These are phyloP conservation scores for Grapholita molesta DNA, from an alignment of 1,140 invertebrate genomes.

Conservation along the genomic window DNA sequence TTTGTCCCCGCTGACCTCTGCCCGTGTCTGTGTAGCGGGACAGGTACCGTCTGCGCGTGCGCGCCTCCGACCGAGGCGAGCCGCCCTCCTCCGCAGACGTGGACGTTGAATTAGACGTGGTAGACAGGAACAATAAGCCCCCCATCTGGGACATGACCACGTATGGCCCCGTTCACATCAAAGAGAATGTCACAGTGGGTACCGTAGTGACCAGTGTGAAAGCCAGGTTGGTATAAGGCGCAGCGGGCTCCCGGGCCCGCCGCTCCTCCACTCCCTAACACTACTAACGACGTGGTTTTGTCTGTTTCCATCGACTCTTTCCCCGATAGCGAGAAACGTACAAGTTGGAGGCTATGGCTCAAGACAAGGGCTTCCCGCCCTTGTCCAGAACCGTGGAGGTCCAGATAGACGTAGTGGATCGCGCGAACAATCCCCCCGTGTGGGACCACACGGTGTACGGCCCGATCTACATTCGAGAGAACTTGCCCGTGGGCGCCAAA, in stretches of 20 bases:
- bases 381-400: constrained; percentile 96
- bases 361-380: constrained; percentile 96
- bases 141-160: constrained; percentile 95
- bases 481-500: constrained; percentile 96
- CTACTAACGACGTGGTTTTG: constrained; percentile 83
- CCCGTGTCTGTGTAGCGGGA: constrained; percentile 90
- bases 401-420: constrained; percentile 98
- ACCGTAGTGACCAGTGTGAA: constrained; percentile 97
- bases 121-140: constrained; percentile 98
- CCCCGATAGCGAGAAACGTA: constrained; percentile 94
- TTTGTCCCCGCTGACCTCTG: constrained; percentile 78
- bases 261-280: constrained; percentile 74
- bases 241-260: constrained; percentile 66
- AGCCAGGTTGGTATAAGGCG: constrained; percentile 95
- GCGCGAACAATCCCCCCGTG: constrained; percentile 97
- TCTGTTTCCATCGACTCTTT: constrained; percentile 81
- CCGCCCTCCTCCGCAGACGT: constrained; percentile 94
- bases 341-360: constrained; percentile 97
- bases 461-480: constrained; percentile 97
- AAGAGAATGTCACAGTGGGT: constrained; percentile 98
- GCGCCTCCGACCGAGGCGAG: constrained; percentile 93
- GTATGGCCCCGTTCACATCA: constrained; percentile 97
- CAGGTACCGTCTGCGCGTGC: constrained; percentile 95
- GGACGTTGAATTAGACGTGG: constrained; percentile 97
- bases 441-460: constrained; percentile 98